A percentile compares a stretch with the other conserved stretches of the same genome.
These are phyloP conservation scores for Anabacerthia variegaticeps DNA, from an alignment of 2,797 vertebrate genomes.

Conservation along the genomic window DNA sequence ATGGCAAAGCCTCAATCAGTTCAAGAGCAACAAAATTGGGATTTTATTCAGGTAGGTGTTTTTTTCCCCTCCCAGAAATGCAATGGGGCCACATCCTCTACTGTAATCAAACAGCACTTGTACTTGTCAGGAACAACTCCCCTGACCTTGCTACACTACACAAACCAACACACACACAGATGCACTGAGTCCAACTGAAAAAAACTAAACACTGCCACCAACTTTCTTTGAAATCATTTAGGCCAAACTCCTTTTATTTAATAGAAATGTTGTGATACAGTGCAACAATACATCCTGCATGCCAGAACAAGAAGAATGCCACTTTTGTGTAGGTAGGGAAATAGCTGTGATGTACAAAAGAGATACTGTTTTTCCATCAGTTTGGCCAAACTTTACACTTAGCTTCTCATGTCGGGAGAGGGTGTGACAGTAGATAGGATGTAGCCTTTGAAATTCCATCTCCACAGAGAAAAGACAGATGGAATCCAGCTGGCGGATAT, in stretches of 20 bases:
- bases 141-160: neutral
- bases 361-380: slow-evolving; percentile 58
- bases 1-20: slow-evolving; percentile 57
- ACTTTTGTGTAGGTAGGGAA: slow-evolving; percentile 63
- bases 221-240: neutral
- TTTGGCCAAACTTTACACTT: slow-evolving; percentile 62
- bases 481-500: slow-evolving; percentile 73
- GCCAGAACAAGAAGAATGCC: slow-evolving; percentile 63
- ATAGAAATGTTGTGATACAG: neutral
- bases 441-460: slow-evolving; percentile 62
- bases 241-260: slow-evolving; percentile 30
- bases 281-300: slow-evolving; percentile 12
- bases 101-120: neutral
- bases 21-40: neutral
- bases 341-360: slow-evolving; percentile 39
- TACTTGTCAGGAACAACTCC: neutral
- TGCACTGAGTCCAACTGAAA: neutral
- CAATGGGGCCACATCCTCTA: neutral
- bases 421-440: slow-evolving; percentile 65
- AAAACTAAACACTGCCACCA: neutral
- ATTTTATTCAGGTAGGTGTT: slow-evolving; percentile 39
- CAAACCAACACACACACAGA: neutral
- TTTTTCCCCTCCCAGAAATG: slow-evolving; percentile 12
- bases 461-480: slow-evolving; percentile 62
- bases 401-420: slow-evolving; percentile 53